These are phyloP conservation scores for Syndactyla subalaris DNA, from an alignment of 2,797 vertebrate genomes.

Conservation along the genomic window DNA sequence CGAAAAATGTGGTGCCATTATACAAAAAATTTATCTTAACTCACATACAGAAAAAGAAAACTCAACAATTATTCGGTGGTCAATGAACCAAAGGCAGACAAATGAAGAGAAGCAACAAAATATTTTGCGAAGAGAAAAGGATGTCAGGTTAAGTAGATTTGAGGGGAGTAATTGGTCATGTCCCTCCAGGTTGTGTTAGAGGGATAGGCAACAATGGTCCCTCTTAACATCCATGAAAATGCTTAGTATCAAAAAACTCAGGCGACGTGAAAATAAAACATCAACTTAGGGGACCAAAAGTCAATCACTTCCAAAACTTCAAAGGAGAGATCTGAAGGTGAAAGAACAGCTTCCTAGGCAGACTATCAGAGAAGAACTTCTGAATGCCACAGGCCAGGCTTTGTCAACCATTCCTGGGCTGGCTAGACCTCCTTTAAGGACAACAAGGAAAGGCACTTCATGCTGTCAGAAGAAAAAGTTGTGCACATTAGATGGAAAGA, in stretches of 20 bases:
- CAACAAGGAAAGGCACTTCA: background rate
- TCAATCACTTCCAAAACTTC: background rate
- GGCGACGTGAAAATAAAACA: background rate
- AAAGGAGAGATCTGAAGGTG: background rate
- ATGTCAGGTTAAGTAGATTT: background rate
- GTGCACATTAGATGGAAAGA: background rate
- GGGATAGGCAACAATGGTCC: background rate
- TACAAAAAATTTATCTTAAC: background rate
- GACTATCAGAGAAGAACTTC: background rate
- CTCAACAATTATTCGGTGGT: background rate
- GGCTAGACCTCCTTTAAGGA: background rate
- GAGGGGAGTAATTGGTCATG: background rate
- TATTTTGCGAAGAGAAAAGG: background rate
- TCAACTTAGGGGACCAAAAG: background rate
- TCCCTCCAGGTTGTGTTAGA: background rate
- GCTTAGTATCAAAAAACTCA: background rate
- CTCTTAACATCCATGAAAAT: background rate
- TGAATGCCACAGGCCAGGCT: background rate
- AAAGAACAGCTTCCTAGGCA: background rate
- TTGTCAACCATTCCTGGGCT: background rate
- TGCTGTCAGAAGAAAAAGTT: background rate
- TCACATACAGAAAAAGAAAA: background rate
- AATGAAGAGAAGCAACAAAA: background rate
- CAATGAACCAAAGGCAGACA: background rate
- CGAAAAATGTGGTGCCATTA: background rate